Base-by-base conservation (phyloP, 2,888 invertebrate species). In the Drosophila pegasa region DNA sequence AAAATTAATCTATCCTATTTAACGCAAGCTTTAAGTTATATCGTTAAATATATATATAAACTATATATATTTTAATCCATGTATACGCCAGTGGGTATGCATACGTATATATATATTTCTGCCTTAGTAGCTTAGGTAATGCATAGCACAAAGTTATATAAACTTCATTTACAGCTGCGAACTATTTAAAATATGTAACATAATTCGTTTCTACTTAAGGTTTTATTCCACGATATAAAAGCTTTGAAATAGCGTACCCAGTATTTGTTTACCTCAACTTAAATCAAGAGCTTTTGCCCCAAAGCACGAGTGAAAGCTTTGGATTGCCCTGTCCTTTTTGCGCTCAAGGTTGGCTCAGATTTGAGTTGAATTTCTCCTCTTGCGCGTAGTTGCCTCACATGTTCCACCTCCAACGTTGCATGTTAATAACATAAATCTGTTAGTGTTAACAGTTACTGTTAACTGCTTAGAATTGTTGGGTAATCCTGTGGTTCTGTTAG, bases 11-110 rank as follows among this genome's bases (percentile, higher is more conserved):
- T 66, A 71, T 54, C 63, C 38, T 59, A 69, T 77, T 58, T 62
- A 68, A 40, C 48, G 48, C 70, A 80, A 80, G 70, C 80, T 75
- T 75, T 80, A 82, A 71, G 69, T 66, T 77, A 63, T 65, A 55
- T 22, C 29, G 52, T 29, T 56, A 57, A 7, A 38, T 16, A 20
- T 41, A 29, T 58, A 35, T 54, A 55, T 29, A 8, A 9, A 29
- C 9, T 54, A 55, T 12, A 31, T 31, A 31, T 10, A 29, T 59
- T 31, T 54, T 47, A 56, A 33, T 75, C 41, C 61, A 60, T 67
- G 68, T 69, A 54, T 58, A 66, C 47, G 43, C 61, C 54, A 64
- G 41, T 59, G 61, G 31, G 67, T 64, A 52, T 63, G 54, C 56
- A 41, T 70, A 55, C 51, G 9, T 45, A 27, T 6, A 45, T 45